Percentiles rank a stretch among this genome's conserved stretches.
phyloP scores from a whole-genome alignment of 2,888 invertebrate species.

The Lottia gigantea region DNA sequence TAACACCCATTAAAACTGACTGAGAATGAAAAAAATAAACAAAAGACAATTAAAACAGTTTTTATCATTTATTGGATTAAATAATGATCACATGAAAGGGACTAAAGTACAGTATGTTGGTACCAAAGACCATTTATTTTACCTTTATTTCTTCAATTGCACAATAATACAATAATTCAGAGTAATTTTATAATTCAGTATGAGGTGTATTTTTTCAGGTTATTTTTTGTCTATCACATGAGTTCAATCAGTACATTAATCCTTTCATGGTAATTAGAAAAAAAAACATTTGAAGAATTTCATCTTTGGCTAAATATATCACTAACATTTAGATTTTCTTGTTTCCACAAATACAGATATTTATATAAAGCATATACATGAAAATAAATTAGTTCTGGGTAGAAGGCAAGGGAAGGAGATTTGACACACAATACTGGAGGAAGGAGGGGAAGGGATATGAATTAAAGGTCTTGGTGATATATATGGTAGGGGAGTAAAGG shows the following conservation, averaged over 20 bases:
- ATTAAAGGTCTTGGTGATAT: not conserved
- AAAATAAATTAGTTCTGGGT: slow-evolving; percentile 6
- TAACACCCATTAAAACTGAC: too few species aligned
- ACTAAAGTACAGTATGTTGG: slow-evolving; percentile 55
- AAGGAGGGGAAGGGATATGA: not conserved
- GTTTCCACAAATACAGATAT: slow-evolving; percentile 9
- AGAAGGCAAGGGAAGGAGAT: not conserved
- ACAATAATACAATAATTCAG: too few species aligned
- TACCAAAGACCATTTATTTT: slow-evolving; percentile 18
- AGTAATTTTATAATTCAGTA: too few species aligned
- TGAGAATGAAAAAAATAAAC: too few species aligned
- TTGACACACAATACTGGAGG: slow-evolving; percentile 12
- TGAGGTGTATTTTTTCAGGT: too few species aligned
- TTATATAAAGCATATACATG: slow-evolving; percentile 9
- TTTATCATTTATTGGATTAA: slow-evolving; percentile 59
- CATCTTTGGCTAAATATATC: slow-evolving; percentile 10
- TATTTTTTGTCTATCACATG: too few species aligned
- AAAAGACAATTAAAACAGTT: slow-evolving; percentile 18
- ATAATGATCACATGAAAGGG: slow-evolving; percentile 63
- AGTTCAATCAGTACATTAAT: not conserved
- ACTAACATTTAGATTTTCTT: slow-evolving; percentile 9
- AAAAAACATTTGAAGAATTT: slow-evolving; percentile 7
- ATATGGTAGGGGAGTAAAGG: not conserved
- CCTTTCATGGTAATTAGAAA: slow-evolving; percentile 2
- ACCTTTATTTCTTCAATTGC: too few species aligned